Conservation (phyloP, 2,888 invertebrate genomes). For the Sesamia inferens region DNA sequence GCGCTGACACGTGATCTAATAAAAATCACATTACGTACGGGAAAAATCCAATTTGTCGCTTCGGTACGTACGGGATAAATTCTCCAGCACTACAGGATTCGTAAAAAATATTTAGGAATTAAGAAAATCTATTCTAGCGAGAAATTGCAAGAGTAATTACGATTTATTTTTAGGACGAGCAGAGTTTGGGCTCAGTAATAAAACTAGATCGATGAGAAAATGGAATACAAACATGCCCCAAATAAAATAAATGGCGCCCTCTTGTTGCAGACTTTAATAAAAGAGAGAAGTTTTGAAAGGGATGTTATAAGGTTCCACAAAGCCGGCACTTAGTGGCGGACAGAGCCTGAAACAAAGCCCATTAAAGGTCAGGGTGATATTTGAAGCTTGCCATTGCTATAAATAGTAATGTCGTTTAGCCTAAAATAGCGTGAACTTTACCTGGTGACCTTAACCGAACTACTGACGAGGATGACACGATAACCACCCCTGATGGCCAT, state of each 20-base stretch:
- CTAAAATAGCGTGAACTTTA: slow-evolving; percentile 79
- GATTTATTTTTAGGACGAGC: slow-evolving; percentile 12
- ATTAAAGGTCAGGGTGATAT: slow-evolving; percentile 75
- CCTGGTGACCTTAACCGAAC: slow-evolving; percentile 48
- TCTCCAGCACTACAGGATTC: slow-evolving; percentile 47
- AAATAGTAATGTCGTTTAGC: slow-evolving; percentile 73
- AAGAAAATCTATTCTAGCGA: slow-evolving; percentile 40
- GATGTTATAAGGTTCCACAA: slow-evolving; percentile 1
- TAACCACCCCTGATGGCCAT: slow-evolving; percentile 40
- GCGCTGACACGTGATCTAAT: slow-evolving; percentile 75
- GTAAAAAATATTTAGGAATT: slow-evolving; percentile 51
- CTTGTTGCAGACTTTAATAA: not conserved
- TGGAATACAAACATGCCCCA: too few species aligned
- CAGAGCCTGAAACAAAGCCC: slow-evolving; percentile 62
- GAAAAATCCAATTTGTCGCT: slow-evolving; percentile 72
- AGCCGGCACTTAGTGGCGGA: slow-evolving; percentile 7
- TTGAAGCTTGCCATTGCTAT: slow-evolving; percentile 65
- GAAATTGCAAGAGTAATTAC: slow-evolving; percentile 29
- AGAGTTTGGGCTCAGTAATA: not conserved
- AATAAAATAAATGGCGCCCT: not conserved
- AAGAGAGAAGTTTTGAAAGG: not conserved
- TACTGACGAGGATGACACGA: slow-evolving; percentile 52
- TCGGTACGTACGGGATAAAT: slow-evolving; percentile 66
- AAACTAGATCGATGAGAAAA: not conserved
- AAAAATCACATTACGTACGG: slow-evolving; percentile 63